Evolutionary conservation across 2,888 invertebrate genomes (phyloP), one percentile per base, ranked within the genome.

Genomic region (Drosophila prolongata): DNA sequence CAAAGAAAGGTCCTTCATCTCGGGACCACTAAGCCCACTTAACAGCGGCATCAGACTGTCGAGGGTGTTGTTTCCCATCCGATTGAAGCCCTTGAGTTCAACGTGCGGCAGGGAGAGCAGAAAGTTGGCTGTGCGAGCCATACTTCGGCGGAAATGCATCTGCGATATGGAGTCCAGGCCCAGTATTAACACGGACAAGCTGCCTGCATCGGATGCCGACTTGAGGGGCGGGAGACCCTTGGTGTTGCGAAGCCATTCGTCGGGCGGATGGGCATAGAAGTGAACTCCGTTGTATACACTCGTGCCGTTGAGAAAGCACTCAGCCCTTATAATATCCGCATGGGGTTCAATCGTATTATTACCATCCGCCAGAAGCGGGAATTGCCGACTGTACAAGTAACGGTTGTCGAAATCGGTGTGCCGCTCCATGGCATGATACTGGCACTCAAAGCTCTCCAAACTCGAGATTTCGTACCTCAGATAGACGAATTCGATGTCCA

Each of bases 101-200:
- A 70, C 71, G 47, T 72, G 62, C 0, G 71, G 53, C 19, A 62
- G 43, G 11, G 47, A 49, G 6, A n/a, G 19, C 11, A 69, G 27
- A 13, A 55, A 72, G 24, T 14, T 47, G 27, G 49, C n/a, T 1
- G 70, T 58, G 8, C 10, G 24, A 2, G 27, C 6, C 72, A 72
- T 55, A 6, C 38, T 49, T 1, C 70, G 38, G 1, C 9, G 16
- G 16, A 70, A 70, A 24, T 72, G 70, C 42, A 62, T 40, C 1
- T 62, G 57, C 1, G 72, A 64, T 1, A 50, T 30, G 6, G 70
- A 72, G 38, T 70, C 71, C 38, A 72, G 24, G 5, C 44, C 58
- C 50, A 70, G 13, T 6, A 71, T 58, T 46, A 70, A 6, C 5
- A 72, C 58, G 1, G 64, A 71, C 49, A 72, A 27, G n/a, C 53